A percentile compares a stretch with the other conserved stretches of the same genome.
Conservation (phyloP, 2,888 invertebrate species). For the Colostygia pectinataria region DNA sequence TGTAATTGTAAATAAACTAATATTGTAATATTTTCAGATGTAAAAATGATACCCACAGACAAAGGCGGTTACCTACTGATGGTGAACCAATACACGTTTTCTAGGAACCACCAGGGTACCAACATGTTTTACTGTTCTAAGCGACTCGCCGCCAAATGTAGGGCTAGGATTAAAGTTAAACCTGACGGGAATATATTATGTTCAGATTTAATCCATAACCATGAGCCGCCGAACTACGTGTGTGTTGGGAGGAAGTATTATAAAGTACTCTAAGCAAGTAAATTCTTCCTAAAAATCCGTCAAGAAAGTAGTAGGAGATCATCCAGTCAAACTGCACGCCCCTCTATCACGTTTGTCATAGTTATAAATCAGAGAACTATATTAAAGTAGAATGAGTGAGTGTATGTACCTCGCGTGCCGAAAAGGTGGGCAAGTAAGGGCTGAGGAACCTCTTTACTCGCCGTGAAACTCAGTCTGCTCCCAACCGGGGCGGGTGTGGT, state of each 20-base stretch:
- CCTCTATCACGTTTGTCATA: too few species aligned
- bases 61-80: constrained; percentile 42
- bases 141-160: constrained; percentile 34
- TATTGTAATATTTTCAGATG: constrained; percentile 5
- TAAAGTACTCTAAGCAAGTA: constrained; percentile 21
- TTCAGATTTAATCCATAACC: constrained; percentile 19
- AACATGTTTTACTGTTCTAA: constrained; percentile 35
- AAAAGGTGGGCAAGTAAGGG: too few species aligned
- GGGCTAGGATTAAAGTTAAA: constrained; percentile 21
- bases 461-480: too few species aligned
- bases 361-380: too few species aligned
- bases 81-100: constrained; percentile 41
- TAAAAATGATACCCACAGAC: constrained; percentile 46
- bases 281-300: neutral
- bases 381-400: too few species aligned
- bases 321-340: too few species aligned
- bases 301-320: too few species aligned
- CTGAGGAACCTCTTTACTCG: too few species aligned
- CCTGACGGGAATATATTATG: neutral
- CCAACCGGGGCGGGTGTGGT: too few species aligned
- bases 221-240: constrained; percentile 35
- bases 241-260: constrained; percentile 29
- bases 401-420: too few species aligned
- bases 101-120: constrained; percentile 26
- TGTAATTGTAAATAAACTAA: too few species aligned